Percentiles rank a stretch among this genome's conserved stretches.
Conservation (phyloP, 2,888 invertebrate species). For the Frankliniella intonsa region DNA sequence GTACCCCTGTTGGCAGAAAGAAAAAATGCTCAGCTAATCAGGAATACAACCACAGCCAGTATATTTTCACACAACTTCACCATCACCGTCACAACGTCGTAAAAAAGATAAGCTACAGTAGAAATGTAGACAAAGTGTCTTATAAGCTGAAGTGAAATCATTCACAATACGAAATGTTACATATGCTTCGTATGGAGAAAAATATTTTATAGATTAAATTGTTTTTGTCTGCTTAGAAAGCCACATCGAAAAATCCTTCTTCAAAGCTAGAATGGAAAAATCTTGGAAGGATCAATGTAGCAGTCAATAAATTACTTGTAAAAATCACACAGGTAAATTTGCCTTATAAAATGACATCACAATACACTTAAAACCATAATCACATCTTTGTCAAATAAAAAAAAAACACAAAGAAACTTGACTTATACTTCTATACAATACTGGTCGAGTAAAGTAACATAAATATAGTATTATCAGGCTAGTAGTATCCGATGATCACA, state of each 20-base stretch:
- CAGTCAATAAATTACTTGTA: neutral
- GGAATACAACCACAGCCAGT: neutral
- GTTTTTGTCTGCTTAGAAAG: neutral
- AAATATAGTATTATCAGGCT: neutral
- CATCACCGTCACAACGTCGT: neutral
- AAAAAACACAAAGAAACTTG: too few species aligned
- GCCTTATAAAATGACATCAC: neutral
- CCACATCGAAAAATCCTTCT: neutral
- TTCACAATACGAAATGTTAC: neutral
- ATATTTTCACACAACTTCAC: neutral
- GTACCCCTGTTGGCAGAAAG: too few species aligned
- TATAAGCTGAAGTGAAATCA: neutral
- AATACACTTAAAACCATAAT: neutral
- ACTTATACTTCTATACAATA: neutral
- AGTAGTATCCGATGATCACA: neutral
- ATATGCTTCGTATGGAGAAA: too few species aligned
- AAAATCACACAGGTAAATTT: neutral
- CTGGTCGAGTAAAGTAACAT: neutral
- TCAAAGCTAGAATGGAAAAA: neutral
- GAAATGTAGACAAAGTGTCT: conserved; percentile 1
- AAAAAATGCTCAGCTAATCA: too few species aligned
- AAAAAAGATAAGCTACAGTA: neutral
- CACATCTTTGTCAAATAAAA: neutral
- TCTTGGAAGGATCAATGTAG: neutral
- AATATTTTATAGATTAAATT: too few species aligned